Base-by-base conservation (phyloP, 2,797 vertebrate species). In the Gymnodraco acuticeps region DNA sequence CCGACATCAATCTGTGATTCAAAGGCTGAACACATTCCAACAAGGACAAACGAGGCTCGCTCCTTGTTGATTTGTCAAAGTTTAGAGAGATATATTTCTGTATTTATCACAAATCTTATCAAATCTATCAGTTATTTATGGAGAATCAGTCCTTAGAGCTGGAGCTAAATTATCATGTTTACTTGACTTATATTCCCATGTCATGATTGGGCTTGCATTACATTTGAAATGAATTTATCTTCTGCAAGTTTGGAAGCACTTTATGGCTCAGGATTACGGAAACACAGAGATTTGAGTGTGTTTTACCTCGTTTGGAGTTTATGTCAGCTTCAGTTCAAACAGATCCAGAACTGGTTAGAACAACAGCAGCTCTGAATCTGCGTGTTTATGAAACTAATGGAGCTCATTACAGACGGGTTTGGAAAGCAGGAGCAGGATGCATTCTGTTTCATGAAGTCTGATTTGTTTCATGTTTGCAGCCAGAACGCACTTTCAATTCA, bases 201-300 rank as follows among this genome's bases (percentile, higher is more conserved):
- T 59, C 74, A 73, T 54, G 50, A 83, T 85, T 66, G 74, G 88
- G 85, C 80, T 38, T 65, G 3, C 61, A 41, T 79, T 17, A 17
- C 81, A 81, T 85, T 84, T 71, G 55, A 60, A 79, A 85, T 77
- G 84, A 75, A 88, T 64, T 81, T 73, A 88, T 89, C 88, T 93
- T 86, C 90, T 87, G 87, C 88, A 92, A 93, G 89, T 93, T 92
- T 85, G 88, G 91, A 93, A 93, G 93, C 93, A 94, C 93, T 95
- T 95, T 95, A 94, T 88, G 87, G 89, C 92, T 94, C 93, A 94
- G 93, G 93, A 92, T 91, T 84, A 89, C 83, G 82, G 87, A 78
- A 84, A 85, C 70, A 78, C 85, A 77, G 75, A 59, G 80, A 86
- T 77, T 69, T 79, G 64, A 75, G 78, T 70, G 82, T 84, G 85